These are phyloP conservation scores for Plodia interpunctella DNA, from an alignment of 1,140 invertebrate genomes.

Conservation along the genomic window DNA sequence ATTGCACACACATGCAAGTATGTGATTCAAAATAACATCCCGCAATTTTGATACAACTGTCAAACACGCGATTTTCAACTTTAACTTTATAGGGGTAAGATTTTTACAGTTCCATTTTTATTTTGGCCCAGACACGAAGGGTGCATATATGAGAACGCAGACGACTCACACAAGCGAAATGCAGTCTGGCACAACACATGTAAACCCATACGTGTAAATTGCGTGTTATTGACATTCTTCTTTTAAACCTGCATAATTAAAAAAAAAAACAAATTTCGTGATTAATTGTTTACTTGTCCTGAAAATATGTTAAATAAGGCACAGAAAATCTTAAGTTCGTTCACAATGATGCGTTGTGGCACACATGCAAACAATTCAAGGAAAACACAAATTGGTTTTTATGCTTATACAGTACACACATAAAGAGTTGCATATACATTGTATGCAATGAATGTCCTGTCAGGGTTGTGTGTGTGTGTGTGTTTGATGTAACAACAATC, in stretches of 20 bases:
- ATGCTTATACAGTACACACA: slow-evolving; percentile 13
- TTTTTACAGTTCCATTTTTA: slow-evolving; percentile 15
- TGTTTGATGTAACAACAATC: slow-evolving; percentile 14
- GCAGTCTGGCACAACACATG: slow-evolving; percentile 56
- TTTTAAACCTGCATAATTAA: not conserved
- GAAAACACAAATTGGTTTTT: slow-evolving; percentile 17
- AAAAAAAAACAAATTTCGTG: not conserved
- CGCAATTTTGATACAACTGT: slow-evolving; percentile 22
- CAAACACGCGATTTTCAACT: slow-evolving; percentile 21
- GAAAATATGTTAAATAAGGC: not conserved
- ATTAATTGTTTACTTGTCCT: not conserved
- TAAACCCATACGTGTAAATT: slow-evolving; percentile 15
- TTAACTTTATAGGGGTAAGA: slow-evolving; percentile 18
- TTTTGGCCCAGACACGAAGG: slow-evolving; percentile 59
- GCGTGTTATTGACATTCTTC: not conserved
- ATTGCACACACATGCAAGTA: slow-evolving; percentile 27
- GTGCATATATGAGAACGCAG: slow-evolving; percentile 47
- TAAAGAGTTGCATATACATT: not conserved
- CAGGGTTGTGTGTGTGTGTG: slow-evolving; percentile 12
- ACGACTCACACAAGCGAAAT: slow-evolving; percentile 41
- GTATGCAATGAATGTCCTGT: slow-evolving; percentile 11
- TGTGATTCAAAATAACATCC: slow-evolving; percentile 67
- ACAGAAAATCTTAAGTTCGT: not conserved
- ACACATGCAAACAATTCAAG: slow-evolving; percentile 9
- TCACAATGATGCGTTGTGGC: not conserved